phyloP scores from a whole-genome alignment of 2,113 vertebrate genomes.

The Amblyornis subalaris region DNA sequence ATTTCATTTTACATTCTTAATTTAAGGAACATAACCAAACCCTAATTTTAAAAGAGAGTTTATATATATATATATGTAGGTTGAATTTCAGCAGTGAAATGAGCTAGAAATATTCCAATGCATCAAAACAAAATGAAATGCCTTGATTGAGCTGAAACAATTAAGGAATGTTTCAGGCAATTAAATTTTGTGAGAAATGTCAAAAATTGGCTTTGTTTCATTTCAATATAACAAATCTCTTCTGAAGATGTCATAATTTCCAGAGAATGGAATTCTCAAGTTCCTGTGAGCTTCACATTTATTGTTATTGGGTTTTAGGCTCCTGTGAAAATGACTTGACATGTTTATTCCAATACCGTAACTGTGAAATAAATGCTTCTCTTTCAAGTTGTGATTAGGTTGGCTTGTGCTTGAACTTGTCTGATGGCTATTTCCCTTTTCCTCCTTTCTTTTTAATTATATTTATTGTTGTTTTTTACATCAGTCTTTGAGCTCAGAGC shows the following conservation, averaged over 20 bases:
- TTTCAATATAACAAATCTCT: background rate
- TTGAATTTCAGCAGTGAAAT: background rate
- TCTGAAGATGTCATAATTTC: constrained; percentile 22
- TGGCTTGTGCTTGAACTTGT: constrained; percentile 22
- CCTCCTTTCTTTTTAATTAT: background rate
- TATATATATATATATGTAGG: background rate
- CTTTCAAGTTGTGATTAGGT: background rate
- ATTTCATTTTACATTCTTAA: background rate
- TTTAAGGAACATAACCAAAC: background rate
- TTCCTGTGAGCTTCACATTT: background rate
- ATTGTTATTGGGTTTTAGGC: constrained; percentile 15
- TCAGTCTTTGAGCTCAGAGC: background rate
- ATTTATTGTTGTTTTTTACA: background rate
- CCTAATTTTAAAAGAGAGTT: background rate
- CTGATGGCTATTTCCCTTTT: background rate
- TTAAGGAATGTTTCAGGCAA: constrained; percentile 48
- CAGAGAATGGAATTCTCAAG: constrained; percentile 7
- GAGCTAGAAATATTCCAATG: background rate
- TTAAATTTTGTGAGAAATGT: constrained; percentile 32
- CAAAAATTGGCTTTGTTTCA: constrained; percentile 27
- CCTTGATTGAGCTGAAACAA: constrained; percentile 40
- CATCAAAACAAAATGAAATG: constrained; percentile 43
- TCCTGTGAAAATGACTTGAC: constrained; percentile 26
- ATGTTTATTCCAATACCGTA: constrained; percentile 14
- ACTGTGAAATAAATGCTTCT: background rate